phyloP scores from a whole-genome alignment of 2,113 vertebrate genomes.

The Rattus rattus region DNA sequence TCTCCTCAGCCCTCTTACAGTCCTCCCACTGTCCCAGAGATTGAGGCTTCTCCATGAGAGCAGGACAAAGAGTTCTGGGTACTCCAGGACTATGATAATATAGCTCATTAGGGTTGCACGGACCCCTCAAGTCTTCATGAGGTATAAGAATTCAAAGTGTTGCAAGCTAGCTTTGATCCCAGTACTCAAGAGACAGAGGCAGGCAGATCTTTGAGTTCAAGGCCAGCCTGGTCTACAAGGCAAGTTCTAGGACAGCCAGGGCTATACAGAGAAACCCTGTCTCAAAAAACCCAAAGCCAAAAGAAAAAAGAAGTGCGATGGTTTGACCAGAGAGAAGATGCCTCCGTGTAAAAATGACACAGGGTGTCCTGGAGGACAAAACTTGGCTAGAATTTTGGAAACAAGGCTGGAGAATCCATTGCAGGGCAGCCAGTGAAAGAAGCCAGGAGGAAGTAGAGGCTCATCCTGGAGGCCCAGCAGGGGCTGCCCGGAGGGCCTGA shows the following conservation, averaged over 20 bases:
- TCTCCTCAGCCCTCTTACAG: not conserved
- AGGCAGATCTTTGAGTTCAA: not conserved
- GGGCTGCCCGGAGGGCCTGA: conserved; percentile 11
- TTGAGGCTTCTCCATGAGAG: not conserved
- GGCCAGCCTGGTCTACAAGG: not conserved
- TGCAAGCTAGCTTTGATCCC: not conserved
- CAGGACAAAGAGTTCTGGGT: not conserved
- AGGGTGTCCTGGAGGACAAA: not conserved
- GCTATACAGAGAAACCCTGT: not conserved
- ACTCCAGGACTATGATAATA: not conserved
- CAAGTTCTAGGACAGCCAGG: not conserved
- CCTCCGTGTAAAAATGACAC: not conserved
- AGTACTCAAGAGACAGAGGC: not conserved
- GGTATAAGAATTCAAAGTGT: not conserved
- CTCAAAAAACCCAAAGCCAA: not conserved
- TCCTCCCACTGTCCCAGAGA: not conserved
- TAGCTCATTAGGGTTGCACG: not conserved
- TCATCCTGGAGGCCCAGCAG: not conserved
- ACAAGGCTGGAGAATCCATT: conserved; percentile 63
- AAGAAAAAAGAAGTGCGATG: not conserved
- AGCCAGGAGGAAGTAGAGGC: conserved; percentile 32
- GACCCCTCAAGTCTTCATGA: not conserved
- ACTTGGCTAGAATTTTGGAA: conserved; percentile 59
- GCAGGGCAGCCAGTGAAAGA: not conserved
- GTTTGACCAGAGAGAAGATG: not conserved